Evolutionary conservation across 2,797 vertebrate species (phyloP), one percentile per base, ranked within the genome.

Genomic region (Enteromius unitaeniatus): DNA sequence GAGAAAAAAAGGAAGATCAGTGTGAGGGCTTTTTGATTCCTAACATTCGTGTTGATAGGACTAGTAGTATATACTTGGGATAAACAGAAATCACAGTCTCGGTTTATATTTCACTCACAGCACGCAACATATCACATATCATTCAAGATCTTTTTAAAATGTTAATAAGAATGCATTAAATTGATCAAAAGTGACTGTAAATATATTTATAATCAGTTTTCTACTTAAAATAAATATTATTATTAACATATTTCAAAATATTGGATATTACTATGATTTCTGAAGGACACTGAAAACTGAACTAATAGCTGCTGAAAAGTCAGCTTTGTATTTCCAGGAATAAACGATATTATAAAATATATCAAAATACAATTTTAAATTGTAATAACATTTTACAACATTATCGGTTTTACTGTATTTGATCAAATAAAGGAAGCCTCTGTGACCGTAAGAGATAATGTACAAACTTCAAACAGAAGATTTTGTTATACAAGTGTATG

Each of bases 401-500:
- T 5, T 5, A 47, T 0, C 7, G 0, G n/a, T 70, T 17, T 34
- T 65, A 58, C 55, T 13, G 55, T 9, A 28, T 64, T n/a, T 68
- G 1, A 23, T 45, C 6, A 45, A 23, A 45, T 45, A 8, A 26
- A 70, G 15, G 13, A 3, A 45, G 68, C 13, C 68, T 17, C 45
- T 8, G 15, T 49, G 42, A 72, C 23, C 23, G 49, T 17, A 17
- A 28, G 23, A 10, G 15, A 73, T n/a, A 51, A 3, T 34, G 10
- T 4, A 21, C 19, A 72, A 49, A 34, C 3, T 26, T 83, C 28
- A 26, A 58, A 53, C 31, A 31, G 28, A 55, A n/a, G 1, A 64
- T 17, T 60, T 0, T 72, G 79, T 7, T 72, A 5, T 51, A 19
- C 1, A 86, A 77, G 58, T 62, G 79, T 88, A 79, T 88, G 96